Conservation (phyloP, 2,797 vertebrate genomes). For the Tachyglossus aculeatus region DNA sequence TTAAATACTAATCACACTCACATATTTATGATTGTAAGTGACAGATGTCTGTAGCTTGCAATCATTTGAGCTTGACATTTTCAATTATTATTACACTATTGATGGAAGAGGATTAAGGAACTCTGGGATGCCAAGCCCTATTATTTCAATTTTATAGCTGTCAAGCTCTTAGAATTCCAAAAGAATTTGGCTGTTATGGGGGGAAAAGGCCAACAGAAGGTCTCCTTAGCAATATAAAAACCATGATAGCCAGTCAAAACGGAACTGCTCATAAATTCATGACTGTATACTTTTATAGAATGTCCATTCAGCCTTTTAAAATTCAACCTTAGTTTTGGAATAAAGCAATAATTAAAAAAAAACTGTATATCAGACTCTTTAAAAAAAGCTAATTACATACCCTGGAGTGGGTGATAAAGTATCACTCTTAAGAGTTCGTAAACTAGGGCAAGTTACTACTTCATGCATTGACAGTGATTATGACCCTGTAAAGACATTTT, state of each 20-base stretch:
- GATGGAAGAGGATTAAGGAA: slow-evolving; percentile 65
- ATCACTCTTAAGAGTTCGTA: slow-evolving; percentile 3
- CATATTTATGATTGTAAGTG: slow-evolving; percentile 64
- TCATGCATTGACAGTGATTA: not conserved
- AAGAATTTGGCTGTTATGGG: slow-evolving; percentile 29
- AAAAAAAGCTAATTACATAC: slow-evolving; percentile 16
- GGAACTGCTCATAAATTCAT: slow-evolving; percentile 39
- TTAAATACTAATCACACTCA: slow-evolving; percentile 45
- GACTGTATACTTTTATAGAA: slow-evolving; percentile 38
- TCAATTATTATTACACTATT: slow-evolving; percentile 64
- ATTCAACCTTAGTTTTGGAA: slow-evolving; percentile 12
- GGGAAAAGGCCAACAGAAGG: slow-evolving; percentile 49
- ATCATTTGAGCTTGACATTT: slow-evolving; percentile 70
- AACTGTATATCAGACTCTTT: slow-evolving; percentile 4
- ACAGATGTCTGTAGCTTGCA: slow-evolving; percentile 60
- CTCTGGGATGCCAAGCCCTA: slow-evolving; percentile 61
- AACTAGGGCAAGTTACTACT: not conserved
- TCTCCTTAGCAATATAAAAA: slow-evolving; percentile 53
- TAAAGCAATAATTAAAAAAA: not conserved
- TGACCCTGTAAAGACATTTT: slow-evolving; percentile 6
- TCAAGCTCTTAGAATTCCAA: slow-evolving; percentile 62
- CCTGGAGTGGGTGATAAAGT: not conserved
- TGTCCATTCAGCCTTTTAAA: slow-evolving; percentile 46
- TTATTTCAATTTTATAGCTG: slow-evolving; percentile 72
- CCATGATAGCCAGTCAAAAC: slow-evolving; percentile 49